Conservation (phyloP, 2,797 vertebrate species). For the Acipenser ruthenus region DNA sequence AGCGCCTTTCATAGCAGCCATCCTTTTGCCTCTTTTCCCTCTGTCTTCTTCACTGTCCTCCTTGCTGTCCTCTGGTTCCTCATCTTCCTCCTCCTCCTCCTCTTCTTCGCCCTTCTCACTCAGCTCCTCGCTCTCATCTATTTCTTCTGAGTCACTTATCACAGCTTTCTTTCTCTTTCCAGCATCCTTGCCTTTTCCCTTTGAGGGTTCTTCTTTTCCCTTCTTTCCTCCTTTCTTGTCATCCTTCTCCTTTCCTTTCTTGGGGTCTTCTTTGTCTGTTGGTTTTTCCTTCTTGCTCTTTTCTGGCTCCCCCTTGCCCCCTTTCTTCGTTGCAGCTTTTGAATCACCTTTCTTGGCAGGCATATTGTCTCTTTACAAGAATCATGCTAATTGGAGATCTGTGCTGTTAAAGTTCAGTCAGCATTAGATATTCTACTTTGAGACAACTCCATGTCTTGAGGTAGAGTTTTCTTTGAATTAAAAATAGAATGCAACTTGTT, state of each 20-base stretch:
- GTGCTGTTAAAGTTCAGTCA: conserved; percentile 11
- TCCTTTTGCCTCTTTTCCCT: conserved; percentile 64
- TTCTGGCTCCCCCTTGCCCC: conserved; percentile 42
- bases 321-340: conserved; percentile 64
- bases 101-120: conserved; percentile 52
- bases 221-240: conserved; percentile 37
- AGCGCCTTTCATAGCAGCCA: conserved; percentile 57
- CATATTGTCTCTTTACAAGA: conserved; percentile 45
- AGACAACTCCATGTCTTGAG: conserved; percentile 29
- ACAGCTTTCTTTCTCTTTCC: conserved; percentile 64
- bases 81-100: conserved; percentile 47
- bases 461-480: too few relatives aligned
- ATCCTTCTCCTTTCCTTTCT: conserved; percentile 40
- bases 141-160: conserved; percentile 64
- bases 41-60: conserved; percentile 58
- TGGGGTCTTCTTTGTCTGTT: neutral
- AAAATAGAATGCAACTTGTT: conserved; percentile 1
- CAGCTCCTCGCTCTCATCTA: conserved; percentile 46
- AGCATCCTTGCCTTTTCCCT: conserved; percentile 47
- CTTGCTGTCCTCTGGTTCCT: conserved; percentile 27
- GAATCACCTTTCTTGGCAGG: conserved; percentile 69
- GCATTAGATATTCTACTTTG: conserved; percentile 24
- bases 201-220: conserved; percentile 36
- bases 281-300: conserved; percentile 29
- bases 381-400: conserved; percentile 46